Base-by-base conservation (phyloP, 2,888 invertebrate genomes). In the Tachystola acroxantha region DNA sequence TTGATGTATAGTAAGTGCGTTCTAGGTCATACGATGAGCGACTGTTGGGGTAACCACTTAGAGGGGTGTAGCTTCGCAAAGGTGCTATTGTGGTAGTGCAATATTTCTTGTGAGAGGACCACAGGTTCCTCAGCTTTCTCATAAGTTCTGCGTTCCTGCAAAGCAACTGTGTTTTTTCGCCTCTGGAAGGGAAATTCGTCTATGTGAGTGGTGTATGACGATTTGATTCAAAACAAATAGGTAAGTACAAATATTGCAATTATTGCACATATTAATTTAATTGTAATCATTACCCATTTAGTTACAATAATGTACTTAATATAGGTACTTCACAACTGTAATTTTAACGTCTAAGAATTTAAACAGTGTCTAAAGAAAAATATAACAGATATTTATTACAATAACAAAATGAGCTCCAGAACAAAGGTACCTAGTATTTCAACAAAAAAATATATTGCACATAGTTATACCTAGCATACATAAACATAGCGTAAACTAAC, bases 71-170 rank as follows among this genome's bases (percentile, higher is more conserved):
- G 45, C 75, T 79, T 57, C 81, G 57, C 42, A 62, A 68, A 33
- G 75, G 77, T 49, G 71, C 64, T 37, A 78, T 63, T 29, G 70
- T 64, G 48, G 76, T 79, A 9, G 82, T 86, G 79, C 87, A 87
- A 65, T 87, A 86, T 53, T 89, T 88, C 68, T 89, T 90, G 79
- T 90, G 89, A 65, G 88, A 89, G 63, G 78, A 85, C 89, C 91
- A 90, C 45, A 91, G 70, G 51, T 81, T 87, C 64, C 88, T 85
- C 53, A 90, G 85, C 70, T 89, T 89, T 70, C 85, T 81, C 86
- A 90, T 88, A 62, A 91, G 82, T 57, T 89, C 89, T 57, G 79
- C 76, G 71, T 91, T 91, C 70, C 90, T 89, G 72, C 80, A 85
- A 77, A 87, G 88, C 78, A 90, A 85, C 66, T 88, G 88, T 64